Evolutionary conservation across 2,888 invertebrate species (phyloP).

Genomic region (Poecilobothrus nobilitatus): DNA sequence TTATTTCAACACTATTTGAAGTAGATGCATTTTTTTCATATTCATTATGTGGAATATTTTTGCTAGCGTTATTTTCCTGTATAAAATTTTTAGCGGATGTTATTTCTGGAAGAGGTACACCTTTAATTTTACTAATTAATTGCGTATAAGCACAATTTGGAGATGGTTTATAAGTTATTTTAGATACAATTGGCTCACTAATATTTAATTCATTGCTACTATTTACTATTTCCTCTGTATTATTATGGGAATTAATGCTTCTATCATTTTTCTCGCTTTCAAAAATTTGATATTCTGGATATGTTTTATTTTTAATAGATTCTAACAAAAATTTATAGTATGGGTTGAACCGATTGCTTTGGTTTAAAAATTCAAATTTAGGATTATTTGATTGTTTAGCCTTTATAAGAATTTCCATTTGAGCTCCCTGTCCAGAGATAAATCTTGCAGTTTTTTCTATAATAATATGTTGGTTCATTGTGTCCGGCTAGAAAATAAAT

Average conservation of each 20-base stretch:
- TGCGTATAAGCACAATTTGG: slow-evolving; percentile 82
- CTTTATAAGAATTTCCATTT: slow-evolving; percentile 98
- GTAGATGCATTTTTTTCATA: slow-evolving; percentile 15
- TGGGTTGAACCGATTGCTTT: slow-evolving; percentile 71
- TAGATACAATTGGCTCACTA: slow-evolving; percentile 45
- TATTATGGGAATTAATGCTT: slow-evolving; percentile 19
- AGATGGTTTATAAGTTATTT: slow-evolving; percentile 69
- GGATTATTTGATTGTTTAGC: slow-evolving; percentile 91
- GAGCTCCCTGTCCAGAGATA: slow-evolving; percentile 81
- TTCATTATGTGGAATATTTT: slow-evolving; percentile 25
- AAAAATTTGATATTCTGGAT: slow-evolving; percentile 38
- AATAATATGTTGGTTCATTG: slow-evolving; percentile 80
- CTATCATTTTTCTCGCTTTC: slow-evolving; percentile 19
- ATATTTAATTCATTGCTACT: neutral
- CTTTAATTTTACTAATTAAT: slow-evolving; percentile 77
- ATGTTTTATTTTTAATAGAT: slow-evolving; percentile 60
- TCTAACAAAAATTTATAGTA: slow-evolving; percentile 76
- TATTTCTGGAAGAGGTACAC: slow-evolving; percentile 45
- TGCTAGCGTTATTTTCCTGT: slow-evolving; percentile 36
- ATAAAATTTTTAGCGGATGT: slow-evolving; percentile 23
- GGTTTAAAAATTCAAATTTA: slow-evolving; percentile 88
- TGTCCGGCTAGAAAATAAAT: slow-evolving; percentile 60
- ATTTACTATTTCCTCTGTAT: slow-evolving; percentile 23
- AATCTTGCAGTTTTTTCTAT: slow-evolving; percentile 92
- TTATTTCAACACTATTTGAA: slow-evolving; percentile 31